Base-by-base conservation (phyloP, 2,797 vertebrate genomes). In the Ctenosaura bakeri region DNA sequence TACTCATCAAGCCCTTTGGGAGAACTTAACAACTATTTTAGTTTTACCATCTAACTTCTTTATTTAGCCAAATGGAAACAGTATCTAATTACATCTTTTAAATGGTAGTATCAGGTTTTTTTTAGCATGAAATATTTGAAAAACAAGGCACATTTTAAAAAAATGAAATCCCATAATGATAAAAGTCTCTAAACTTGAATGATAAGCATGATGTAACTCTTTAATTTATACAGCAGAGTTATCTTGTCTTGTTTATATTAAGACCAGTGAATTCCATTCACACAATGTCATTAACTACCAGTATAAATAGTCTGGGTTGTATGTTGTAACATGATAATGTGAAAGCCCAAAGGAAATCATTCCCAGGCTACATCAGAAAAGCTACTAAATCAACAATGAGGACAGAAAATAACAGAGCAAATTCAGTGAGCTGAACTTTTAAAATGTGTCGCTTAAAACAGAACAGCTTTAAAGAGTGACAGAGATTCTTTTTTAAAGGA, bases 291-390 rank as follows among this genome's bases (percentile, higher is more conserved):
- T 95, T 95, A 96, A 96, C 93, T 91, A 92, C 94, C 85, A 97
- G 93, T 95, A 94, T 95, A 97, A 97, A 96, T 97, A 95, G 95
- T 96, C 91, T 85, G 93, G 87, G 89, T 93, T 93, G 77, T 96
- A 96, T 95, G 95, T 92, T 96, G 93, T 95, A 96, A 96, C 90
- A 96, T 83, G 94, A 96, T 95, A 97, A 95, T 96, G 96, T 96
- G 96, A 96, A 97, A 93, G 86, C 93, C 95, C 86, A 94, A 93
- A 96, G 95, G 93, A 97, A 93, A 89, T 95, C 87, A 91, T 97
- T 97, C 96, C 97, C 97, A 97, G 96, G 95, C 96, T 95, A 94
- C 93, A 94, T 94, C 92, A 90, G 93, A 95, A 96, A 97, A 96
- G 91, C 91, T 96, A 94, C 94, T 97, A 97, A 97, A 93, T 96